phyloP scores from a whole-genome alignment of 2,113 vertebrate species.

The Pungitius pungitius region DNA sequence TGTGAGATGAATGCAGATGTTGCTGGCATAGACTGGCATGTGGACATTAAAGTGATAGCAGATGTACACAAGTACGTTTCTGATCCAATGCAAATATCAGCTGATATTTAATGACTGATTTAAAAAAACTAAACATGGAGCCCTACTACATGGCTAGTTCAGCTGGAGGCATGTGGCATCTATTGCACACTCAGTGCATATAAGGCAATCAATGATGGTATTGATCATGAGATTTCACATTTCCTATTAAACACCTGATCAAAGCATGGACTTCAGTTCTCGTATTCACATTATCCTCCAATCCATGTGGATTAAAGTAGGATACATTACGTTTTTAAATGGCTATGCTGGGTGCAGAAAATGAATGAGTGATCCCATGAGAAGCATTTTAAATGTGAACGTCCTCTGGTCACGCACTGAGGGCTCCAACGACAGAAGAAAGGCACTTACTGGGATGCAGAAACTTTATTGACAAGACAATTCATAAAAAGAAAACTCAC shows the following conservation, averaged over 20 bases:
- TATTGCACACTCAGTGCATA: too few relatives aligned
- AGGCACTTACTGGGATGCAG: slow-evolving; percentile 8
- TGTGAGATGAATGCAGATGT: slow-evolving; percentile 56
- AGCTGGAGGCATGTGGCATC: not conserved
- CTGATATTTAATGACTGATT: not conserved
- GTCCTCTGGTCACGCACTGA: not conserved
- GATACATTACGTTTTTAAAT: not conserved
- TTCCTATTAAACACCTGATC: not conserved
- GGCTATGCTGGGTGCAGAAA: not conserved
- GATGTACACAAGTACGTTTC: not conserved
- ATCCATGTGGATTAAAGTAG: not conserved
- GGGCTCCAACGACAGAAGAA: not conserved
- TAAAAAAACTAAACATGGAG: not conserved
- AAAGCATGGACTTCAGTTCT: slow-evolving; percentile 38
- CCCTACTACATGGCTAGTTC: not conserved
- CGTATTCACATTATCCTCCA: not conserved
- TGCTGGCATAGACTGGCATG: slow-evolving; percentile 17
- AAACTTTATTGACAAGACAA: slow-evolving; percentile 64
- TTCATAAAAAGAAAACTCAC: not conserved
- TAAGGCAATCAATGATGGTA: not conserved
- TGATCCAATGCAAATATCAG: not conserved
- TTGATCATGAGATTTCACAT: not conserved
- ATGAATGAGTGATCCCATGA: not conserved
- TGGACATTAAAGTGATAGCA: not conserved
- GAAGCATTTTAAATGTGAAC: not conserved